Evolutionary conservation across 1,140 invertebrate genomes (phyloP), one percentile per base, ranked within the genome.

Genomic region (Arion vulgaris): DNA sequence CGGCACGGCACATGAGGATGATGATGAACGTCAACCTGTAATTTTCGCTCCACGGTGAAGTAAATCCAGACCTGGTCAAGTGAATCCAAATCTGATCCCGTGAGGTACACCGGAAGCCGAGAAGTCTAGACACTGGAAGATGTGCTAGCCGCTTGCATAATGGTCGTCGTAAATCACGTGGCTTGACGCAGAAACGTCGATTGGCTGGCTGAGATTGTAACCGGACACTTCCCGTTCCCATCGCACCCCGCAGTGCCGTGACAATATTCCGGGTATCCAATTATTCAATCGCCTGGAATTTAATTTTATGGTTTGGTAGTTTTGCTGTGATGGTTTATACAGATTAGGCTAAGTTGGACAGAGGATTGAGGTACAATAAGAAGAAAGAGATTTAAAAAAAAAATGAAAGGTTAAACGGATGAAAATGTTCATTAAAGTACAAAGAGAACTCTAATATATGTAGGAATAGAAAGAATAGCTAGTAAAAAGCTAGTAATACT

Each of bases 121-220:
- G 36, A 32, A 26, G 34, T 72, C 36, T 72, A 45, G 28, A 39
- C 41, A 72, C 71, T 38, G 38, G 71, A 72, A 72, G 71, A 72
- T 72, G 38, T 38, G 71, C 71, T 45, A 72, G 71, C 38, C 41
- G 28, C 71, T 72, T 72, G 71, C 71, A 32, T 38, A n/a, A 72
- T 66, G 62, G 28, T 28, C 9, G 11, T 34, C 7, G n/a, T 28
- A 66, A 66, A 66, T 66, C 62, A 28, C n/a, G 28, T 66, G 62
- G 32, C 62, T 7, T 66, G 62, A 66, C 62, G 62, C n/a, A 57
- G n/a, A 32, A 28, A 32, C 62, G 62, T 32, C 62, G n/a, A 66
- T 66, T 28, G 28, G 28, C 62, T 66, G 62, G n/a, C 28, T 66
- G 62, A 23, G n/a, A 66, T 34, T 32, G 62, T 66, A 66, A 32